These are phyloP conservation scores for Oncorhynchus gorbuscha DNA, from an alignment of 2,113 vertebrate species.

Conservation along the genomic window DNA sequence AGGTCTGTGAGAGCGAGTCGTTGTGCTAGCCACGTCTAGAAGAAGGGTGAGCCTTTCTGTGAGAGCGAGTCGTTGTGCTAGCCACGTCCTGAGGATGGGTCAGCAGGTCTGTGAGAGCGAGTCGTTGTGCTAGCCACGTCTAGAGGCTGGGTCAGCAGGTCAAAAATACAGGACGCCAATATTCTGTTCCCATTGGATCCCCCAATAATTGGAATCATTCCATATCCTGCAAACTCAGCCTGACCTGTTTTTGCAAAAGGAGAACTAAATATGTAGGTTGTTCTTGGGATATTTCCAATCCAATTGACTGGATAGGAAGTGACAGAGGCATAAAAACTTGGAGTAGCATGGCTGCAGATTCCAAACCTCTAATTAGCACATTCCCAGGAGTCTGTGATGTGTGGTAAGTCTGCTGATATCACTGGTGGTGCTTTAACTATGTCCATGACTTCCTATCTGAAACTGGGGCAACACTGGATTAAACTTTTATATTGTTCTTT, in stretches of 20 bases:
- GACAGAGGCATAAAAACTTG: conserved; percentile 73
- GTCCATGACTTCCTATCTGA: conserved; percentile 61
- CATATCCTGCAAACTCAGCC: conserved; percentile 61
- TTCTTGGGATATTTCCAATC: conserved; percentile 74
- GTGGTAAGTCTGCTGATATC: conserved; percentile 65
- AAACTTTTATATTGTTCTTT: conserved; percentile 30
- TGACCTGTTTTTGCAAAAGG: conserved; percentile 67
- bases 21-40: too few relatives aligned
- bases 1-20: too few relatives aligned
- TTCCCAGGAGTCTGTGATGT: conserved; percentile 62
- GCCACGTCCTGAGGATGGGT: too few relatives aligned
- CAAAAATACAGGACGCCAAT: background rate
- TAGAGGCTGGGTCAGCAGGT: too few relatives aligned
- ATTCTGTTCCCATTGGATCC: conserved; percentile 54
- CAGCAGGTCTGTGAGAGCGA: conserved; percentile 19
- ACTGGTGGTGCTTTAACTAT: conserved; percentile 54
- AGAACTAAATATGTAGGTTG: conserved; percentile 57
- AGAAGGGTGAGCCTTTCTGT: too few relatives aligned
- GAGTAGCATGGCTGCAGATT: conserved; percentile 67
- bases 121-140: conserved; percentile 1
- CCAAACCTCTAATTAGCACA: conserved; percentile 47
- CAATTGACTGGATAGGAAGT: conserved; percentile 70
- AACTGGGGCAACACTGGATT: conserved; percentile 39
- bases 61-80: too few relatives aligned
- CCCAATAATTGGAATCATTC: conserved; percentile 75